Conservation (phyloP, 1,140 invertebrate species). For the Doryteuthis pealeii region DNA sequence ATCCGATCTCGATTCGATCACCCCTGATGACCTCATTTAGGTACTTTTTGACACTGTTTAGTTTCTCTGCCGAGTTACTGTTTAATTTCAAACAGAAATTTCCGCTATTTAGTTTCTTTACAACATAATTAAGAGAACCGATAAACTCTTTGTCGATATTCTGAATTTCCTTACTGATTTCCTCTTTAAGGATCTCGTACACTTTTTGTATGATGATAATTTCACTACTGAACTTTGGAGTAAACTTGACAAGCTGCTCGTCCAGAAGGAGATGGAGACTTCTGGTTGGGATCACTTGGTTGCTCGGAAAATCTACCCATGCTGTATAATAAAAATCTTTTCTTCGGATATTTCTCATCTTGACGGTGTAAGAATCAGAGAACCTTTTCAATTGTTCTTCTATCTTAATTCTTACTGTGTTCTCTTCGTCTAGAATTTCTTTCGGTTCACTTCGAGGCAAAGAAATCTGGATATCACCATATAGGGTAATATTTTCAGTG, state of each 20-base stretch:
- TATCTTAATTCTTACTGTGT: no score
- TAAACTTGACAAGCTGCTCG: not conserved
- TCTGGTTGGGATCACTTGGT: not conserved
- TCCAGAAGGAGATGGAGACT: not conserved
- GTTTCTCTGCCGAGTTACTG: not conserved
- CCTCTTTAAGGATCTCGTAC: not conserved
- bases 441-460: not conserved
- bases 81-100: slow-evolving; percentile 4
- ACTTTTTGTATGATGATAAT: not conserved
- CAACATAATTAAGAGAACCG: not conserved
- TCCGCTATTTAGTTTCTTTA: slow-evolving; percentile 18
- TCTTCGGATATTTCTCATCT: no score
- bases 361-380: no score
- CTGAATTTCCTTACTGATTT: not conserved
- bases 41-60: not conserved
- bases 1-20: not conserved
- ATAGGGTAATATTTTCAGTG: not conserved
- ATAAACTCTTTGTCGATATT: not conserved
- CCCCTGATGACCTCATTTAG: not conserved
- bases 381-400: no score
- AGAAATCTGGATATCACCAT: not conserved
- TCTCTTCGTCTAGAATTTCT: no score
- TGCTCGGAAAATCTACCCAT: not conserved
- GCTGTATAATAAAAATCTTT: not conserved
- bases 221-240: not conserved